Conservation (phyloP, 1,140 invertebrate species). For the Lamellibrachia luymesi region DNA sequence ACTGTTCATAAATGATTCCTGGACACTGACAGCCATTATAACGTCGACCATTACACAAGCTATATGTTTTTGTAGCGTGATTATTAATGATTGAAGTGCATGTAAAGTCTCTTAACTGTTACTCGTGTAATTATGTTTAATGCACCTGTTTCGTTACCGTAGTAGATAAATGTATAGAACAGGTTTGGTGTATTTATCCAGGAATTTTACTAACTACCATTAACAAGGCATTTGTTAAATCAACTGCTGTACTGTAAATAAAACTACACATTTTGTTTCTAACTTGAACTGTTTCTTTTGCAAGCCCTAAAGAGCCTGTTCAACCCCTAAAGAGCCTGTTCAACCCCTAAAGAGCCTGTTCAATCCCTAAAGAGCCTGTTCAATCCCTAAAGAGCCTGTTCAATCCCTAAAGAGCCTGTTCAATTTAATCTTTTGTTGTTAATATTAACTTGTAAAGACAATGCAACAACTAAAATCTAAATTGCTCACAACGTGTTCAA, state of each 20-base stretch:
- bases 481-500: too few species aligned
- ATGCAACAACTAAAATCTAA: too few species aligned
- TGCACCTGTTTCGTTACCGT: neutral
- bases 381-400: too few species aligned
- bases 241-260: neutral
- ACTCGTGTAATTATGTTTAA: neutral
- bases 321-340: too few species aligned
- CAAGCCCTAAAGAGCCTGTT: neutral
- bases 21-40: neutral
- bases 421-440: too few species aligned
- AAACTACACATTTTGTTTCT: neutral
- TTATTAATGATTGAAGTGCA: neutral
- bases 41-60: neutral
- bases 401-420: too few species aligned
- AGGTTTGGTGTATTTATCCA: neutral
- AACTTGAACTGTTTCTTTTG: neutral
- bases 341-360: too few species aligned
- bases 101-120: neutral
- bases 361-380: too few species aligned
- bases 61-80: neutral
- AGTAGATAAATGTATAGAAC: neutral
- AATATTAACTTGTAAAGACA: too few species aligned
- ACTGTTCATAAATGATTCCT: neutral
- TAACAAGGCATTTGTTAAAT: neutral
- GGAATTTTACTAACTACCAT: neutral